Conservation (phyloP, 2,888 invertebrate species). For the Cryptocephalus primarius region DNA sequence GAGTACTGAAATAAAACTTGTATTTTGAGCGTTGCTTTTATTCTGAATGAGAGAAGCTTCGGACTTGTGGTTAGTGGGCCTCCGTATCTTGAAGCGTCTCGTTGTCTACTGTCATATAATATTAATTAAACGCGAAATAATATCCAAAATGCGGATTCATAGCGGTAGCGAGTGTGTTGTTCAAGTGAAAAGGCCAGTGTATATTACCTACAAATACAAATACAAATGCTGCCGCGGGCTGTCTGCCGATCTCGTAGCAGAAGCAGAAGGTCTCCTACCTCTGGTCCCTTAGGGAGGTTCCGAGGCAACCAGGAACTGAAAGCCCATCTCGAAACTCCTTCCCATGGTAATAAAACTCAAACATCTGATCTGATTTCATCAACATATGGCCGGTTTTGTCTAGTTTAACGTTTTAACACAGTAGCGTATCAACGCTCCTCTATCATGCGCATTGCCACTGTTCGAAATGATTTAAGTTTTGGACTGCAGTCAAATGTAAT, state of each 20-base stretch:
- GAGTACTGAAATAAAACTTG: constrained; percentile 42
- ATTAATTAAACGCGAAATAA: too few relatives aligned
- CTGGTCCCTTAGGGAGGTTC: constrained; percentile 7
- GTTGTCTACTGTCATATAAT: constrained; percentile 2
- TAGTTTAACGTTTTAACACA: constrained; percentile 7
- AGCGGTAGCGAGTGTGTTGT: too few relatives aligned
- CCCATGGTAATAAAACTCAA: constrained; percentile 12
- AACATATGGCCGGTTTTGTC: constrained; percentile 12
- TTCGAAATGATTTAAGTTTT: too few relatives aligned
- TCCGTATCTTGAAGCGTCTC: constrained; percentile 12
- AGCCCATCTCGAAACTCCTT: constrained; percentile 8
- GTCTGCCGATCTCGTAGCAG: background rate
- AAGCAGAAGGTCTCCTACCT: background rate
- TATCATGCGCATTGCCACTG: too few relatives aligned
- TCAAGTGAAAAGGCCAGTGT: too few relatives aligned
- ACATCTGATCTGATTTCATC: constrained; percentile 10
- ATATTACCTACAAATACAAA: too few relatives aligned
- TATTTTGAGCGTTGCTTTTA: constrained; percentile 41
- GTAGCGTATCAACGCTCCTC: constrained; percentile 4
- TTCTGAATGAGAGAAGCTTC: constrained; percentile 32
- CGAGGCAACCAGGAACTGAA: constrained; percentile 12
- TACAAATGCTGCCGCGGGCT: background rate
- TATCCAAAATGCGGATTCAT: too few relatives aligned
- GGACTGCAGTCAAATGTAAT: too few relatives aligned
- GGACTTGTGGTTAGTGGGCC: constrained; percentile 15